phyloP scores from a whole-genome alignment of 2,797 vertebrate genomes.

The Hoplostethus atlanticus region DNA sequence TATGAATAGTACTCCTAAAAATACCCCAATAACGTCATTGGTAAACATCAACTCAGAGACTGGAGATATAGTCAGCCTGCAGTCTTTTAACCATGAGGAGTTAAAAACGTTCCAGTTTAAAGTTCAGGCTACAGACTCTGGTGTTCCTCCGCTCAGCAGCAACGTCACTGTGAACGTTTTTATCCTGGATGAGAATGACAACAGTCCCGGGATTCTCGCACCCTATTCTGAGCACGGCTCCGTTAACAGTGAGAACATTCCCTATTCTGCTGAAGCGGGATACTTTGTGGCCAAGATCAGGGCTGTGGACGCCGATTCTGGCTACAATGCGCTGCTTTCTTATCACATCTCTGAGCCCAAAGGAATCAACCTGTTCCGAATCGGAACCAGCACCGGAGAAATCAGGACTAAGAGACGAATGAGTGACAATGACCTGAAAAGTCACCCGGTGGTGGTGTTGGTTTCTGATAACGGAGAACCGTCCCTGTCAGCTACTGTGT shows the following conservation, averaged over 20 bases:
- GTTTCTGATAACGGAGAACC: slow-evolving; percentile 90
- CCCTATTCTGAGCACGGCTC: slow-evolving; percentile 85
- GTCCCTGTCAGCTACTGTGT: slow-evolving; percentile 85
- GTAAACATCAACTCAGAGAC: slow-evolving; percentile 88
- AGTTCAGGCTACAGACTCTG: slow-evolving; percentile 77
- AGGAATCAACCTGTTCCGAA: slow-evolving; percentile 86
- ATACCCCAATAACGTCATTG: slow-evolving; percentile 78
- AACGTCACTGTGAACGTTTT: slow-evolving; percentile 88
- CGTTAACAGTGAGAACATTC: slow-evolving; percentile 85
- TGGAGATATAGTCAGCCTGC: slow-evolving; percentile 77
- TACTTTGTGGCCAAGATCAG: slow-evolving; percentile 92
- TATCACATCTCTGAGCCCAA: slow-evolving; percentile 87
- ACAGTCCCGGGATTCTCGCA: slow-evolving; percentile 87
- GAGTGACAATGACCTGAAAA: slow-evolving; percentile 84
- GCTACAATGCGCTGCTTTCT: slow-evolving; percentile 91
- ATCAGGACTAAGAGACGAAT: slow-evolving; percentile 90
- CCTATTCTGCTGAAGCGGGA: slow-evolving; percentile 85
- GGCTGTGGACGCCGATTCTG: slow-evolving; percentile 90
- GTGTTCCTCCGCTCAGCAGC: slow-evolving; percentile 87
- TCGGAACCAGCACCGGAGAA: slow-evolving; percentile 89
- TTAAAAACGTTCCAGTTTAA: too few relatives aligned
- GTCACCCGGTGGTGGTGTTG: slow-evolving; percentile 86
- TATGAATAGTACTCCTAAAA: slow-evolving; percentile 82
- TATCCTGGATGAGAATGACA: slow-evolving; percentile 89
- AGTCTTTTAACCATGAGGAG: too few relatives aligned